Conservation (phyloP, 2,888 invertebrate species). For the Brenthis hecate region DNA sequence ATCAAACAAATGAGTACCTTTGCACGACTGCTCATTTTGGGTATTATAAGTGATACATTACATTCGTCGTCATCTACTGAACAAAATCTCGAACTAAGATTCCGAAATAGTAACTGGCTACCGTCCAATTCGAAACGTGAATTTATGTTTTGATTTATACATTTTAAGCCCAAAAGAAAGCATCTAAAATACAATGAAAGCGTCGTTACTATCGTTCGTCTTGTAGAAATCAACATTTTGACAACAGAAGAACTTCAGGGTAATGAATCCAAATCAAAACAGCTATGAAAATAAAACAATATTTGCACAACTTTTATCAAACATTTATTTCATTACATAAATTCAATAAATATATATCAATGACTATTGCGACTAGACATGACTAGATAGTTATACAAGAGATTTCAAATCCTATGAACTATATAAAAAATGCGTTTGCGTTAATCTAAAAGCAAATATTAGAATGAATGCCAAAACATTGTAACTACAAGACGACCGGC, state of each 20-base stretch:
- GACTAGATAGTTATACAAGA: slow-evolving; percentile 69
- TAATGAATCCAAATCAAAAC: slow-evolving; percentile 27
- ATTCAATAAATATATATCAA: slow-evolving; percentile 42
- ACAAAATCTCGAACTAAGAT: slow-evolving; percentile 24
- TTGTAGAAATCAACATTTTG: slow-evolving; percentile 56
- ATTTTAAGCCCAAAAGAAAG: slow-evolving; percentile 63
- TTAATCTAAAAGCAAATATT: slow-evolving; percentile 35
- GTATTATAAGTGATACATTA: slow-evolving; percentile 11
- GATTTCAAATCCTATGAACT: slow-evolving; percentile 50
- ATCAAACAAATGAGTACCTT: slow-evolving; percentile 25
- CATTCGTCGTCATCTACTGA: slow-evolving; percentile 22
- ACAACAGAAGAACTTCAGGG: slow-evolving; percentile 11
- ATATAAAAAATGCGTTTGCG: slow-evolving; percentile 49
- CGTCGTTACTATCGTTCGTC: slow-evolving; percentile 69
- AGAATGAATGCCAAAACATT: slow-evolving; percentile 56
- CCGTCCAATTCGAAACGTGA: slow-evolving; percentile 21
- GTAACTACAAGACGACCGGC: slow-evolving; percentile 79
- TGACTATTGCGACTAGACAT: slow-evolving; percentile 64
- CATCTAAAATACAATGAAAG: slow-evolving; percentile 68
- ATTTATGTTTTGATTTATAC: slow-evolving; percentile 34
- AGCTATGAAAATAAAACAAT: slow-evolving; percentile 72
- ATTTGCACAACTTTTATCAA: slow-evolving; percentile 48
- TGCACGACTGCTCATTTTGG: slow-evolving; percentile 7
- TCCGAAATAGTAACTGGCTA: slow-evolving; percentile 23
- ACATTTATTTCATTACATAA: slow-evolving; percentile 69